Evolutionary conservation across 2,113 vertebrate genomes (phyloP).

Genomic region (Plestiodon gilberti): DNA sequence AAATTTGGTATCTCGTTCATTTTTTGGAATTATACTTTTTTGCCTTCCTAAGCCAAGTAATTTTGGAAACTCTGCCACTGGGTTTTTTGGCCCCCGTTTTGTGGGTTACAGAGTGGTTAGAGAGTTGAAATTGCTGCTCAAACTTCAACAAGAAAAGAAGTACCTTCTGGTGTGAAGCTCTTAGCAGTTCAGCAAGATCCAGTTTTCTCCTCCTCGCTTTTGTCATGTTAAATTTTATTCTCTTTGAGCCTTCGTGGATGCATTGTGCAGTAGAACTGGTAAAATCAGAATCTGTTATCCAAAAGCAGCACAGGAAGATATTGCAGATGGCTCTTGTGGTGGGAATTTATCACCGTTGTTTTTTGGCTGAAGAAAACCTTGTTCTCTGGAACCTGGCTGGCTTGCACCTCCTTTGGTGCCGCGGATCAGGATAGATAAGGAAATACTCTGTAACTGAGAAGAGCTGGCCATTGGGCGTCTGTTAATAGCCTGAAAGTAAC

Average conservation of each 20-base stretch:
- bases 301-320: conserved; percentile 50
- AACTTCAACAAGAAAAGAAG: conserved; percentile 32
- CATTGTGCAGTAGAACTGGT: conserved; percentile 19
- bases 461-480: conserved; percentile 68
- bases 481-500: conserved; percentile 84
- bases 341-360: background rate
- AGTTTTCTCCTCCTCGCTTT: conserved; percentile 26
- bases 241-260: conserved; percentile 47
- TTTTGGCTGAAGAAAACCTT: conserved; percentile 49
- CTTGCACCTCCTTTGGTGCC: conserved; percentile 56
- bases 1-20: conserved; percentile 34
- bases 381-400: conserved; percentile 67
- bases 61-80: conserved; percentile 36
- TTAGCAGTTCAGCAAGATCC: conserved; percentile 34
- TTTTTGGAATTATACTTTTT: background rate
- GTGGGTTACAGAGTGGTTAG: conserved; percentile 7
- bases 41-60: conserved; percentile 40
- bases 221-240: conserved; percentile 57
- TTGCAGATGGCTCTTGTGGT: conserved; percentile 47
- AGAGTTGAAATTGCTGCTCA: conserved; percentile 36
- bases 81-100: conserved; percentile 31
- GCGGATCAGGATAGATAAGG: conserved; percentile 58
- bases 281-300: conserved; percentile 46
- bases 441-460: conserved; percentile 61
- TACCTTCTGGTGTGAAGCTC: conserved; percentile 29